Conservation (phyloP, 2,888 invertebrate species). For the Acrocera orbiculus region DNA sequence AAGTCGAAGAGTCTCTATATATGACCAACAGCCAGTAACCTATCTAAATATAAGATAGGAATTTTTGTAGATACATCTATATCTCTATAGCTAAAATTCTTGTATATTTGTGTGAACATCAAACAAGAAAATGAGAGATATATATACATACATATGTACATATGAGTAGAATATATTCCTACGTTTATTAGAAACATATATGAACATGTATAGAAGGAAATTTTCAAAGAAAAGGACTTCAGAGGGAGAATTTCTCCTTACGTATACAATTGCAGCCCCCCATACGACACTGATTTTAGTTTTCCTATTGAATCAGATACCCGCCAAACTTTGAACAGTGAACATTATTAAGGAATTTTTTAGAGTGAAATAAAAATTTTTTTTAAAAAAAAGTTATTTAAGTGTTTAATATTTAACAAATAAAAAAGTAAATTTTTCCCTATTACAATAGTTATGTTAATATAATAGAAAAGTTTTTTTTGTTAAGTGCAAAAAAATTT, state of each 20-base stretch:
- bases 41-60: constrained; percentile 9
- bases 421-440: too few relatives aligned
- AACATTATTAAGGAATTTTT: too few relatives aligned
- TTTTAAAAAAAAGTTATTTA: too few relatives aligned
- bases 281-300: constrained; percentile 11
- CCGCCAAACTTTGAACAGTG: constrained; percentile 16
- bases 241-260: constrained; percentile 8
- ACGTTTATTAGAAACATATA: background rate
- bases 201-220: background rate
- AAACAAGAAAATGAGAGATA: background rate
- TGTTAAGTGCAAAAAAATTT: too few relatives aligned
- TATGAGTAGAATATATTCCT: background rate
- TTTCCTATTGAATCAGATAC: constrained; percentile 14
- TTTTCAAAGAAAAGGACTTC: constrained; percentile 7
- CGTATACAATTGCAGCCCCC: constrained; percentile 2
- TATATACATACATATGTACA: background rate
- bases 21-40: constrained; percentile 6
- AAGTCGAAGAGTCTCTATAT: constrained; percentile 10
- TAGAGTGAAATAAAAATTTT: too few relatives aligned
- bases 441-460: too few relatives aligned
- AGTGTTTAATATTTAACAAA: too few relatives aligned
- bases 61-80: constrained; percentile 1
- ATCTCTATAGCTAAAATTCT: constrained; percentile 3
- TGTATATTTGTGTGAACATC: background rate
- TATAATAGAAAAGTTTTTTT: too few relatives aligned